phyloP scores from a whole-genome alignment of 2,888 invertebrate genomes.

The Caenorhabditis uteleia region DNA sequence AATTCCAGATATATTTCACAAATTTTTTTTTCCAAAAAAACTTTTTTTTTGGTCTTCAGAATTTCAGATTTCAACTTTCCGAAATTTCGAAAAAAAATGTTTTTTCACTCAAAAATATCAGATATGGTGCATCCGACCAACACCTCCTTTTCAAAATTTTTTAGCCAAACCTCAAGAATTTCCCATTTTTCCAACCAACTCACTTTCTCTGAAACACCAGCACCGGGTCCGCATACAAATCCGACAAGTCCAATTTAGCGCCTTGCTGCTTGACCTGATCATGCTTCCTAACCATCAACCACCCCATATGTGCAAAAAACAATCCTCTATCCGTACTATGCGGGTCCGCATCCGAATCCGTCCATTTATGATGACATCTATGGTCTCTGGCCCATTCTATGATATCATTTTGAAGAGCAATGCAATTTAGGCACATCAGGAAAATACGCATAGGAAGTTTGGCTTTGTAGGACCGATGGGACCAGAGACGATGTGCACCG shows the following conservation, averaged over 20 bases:
- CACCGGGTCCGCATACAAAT: conserved; percentile 81
- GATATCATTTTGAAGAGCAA: conserved; percentile 87
- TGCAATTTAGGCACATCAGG: conserved; percentile 82
- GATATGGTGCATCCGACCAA: no score
- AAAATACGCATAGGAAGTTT: conserved; percentile 82
- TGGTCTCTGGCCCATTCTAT: conserved; percentile 87
- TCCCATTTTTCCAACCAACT: not conserved
- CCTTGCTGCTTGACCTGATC: conserved; percentile 77
- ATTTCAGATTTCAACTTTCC: no score
- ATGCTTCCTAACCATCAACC: conserved; percentile 86
- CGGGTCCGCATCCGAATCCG: conserved; percentile 90
- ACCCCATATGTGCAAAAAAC: conserved; percentile 94
- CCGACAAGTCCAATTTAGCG: conserved; percentile 80
- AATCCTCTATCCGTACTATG: conserved; percentile 90
- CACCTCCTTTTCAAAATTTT: no score
- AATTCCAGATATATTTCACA: no score
- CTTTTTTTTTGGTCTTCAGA: no score
- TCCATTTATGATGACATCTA: conserved; percentile 86
- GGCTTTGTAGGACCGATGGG: conserved; percentile 87
- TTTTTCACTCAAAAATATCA: not conserved
- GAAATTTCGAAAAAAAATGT: conserved; percentile 1
- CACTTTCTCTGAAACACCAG: conserved; percentile 86
- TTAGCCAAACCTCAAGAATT: no score
- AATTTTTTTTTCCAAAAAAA: no score
- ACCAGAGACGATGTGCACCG: conserved; percentile 92